Conservation (phyloP, 1,140 invertebrate species). For the Pachypeltis micranthus region DNA sequence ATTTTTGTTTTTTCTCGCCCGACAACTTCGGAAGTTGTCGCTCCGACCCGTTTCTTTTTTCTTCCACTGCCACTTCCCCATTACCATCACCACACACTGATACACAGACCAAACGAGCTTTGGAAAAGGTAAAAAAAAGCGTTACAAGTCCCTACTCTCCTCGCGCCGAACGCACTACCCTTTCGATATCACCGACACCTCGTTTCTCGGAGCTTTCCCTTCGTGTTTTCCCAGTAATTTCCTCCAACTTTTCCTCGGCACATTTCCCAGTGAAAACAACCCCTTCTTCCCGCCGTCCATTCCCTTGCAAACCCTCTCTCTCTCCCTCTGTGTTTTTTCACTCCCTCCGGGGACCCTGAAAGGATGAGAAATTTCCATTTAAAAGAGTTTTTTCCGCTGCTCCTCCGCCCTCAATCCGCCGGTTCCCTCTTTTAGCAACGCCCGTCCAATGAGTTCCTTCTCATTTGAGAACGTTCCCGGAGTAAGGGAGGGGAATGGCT, state of each 20-base stretch:
- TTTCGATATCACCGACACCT: neutral
- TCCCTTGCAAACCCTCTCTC: slow-evolving; percentile 12
- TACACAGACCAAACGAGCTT: too few species aligned
- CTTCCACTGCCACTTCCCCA: too few species aligned
- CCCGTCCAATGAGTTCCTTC: slow-evolving; percentile 20
- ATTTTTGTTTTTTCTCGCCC: too few species aligned
- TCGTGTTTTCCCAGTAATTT: slow-evolving; percentile 18
- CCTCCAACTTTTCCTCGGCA: slow-evolving; percentile 13
- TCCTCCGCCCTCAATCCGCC: neutral
- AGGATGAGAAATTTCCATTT: slow-evolving; percentile 23
- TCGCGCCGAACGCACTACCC: neutral
- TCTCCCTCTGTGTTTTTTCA: neutral
- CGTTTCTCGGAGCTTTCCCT: neutral
- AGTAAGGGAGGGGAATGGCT: neutral
- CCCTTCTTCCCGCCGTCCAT: neutral
- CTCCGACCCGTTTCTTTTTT: too few species aligned
- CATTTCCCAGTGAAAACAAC: slow-evolving; percentile 13
- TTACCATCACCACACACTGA: too few species aligned
- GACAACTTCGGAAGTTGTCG: too few species aligned
- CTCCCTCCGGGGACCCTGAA: neutral
- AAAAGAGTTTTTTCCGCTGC: slow-evolving; percentile 19
- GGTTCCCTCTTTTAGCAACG: neutral
- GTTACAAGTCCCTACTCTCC: too few species aligned
- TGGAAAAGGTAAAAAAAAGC: too few species aligned
- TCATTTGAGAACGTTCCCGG: slow-evolving; percentile 18